These are phyloP conservation scores for Halcyon chelicuti DNA, from an alignment of 2,797 vertebrate species.

Conservation along the genomic window DNA sequence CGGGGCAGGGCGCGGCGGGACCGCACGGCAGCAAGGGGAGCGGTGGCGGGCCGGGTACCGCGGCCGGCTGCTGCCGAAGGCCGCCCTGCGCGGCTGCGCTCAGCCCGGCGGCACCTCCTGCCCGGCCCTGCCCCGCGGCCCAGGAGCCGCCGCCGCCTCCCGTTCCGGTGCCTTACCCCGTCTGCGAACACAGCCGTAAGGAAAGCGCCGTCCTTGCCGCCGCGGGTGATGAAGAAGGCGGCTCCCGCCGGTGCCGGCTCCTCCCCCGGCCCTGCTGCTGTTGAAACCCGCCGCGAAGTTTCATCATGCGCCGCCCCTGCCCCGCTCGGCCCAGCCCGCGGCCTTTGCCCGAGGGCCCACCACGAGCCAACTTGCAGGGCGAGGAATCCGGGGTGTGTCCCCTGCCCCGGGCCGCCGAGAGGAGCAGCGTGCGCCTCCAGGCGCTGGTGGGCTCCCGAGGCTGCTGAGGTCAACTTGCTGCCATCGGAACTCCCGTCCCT, in stretches of 20 bases:
- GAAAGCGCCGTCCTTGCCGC: fast-evolving
- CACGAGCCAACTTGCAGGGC: fast-evolving
- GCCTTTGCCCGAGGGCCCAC: no score
- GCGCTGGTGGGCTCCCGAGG: fast-evolving
- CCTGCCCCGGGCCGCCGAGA: fast-evolving
- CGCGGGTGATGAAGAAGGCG: background rate
- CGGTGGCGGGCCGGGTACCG: background rate
- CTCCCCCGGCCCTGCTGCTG: background rate
- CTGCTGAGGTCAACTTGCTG: fast-evolving
- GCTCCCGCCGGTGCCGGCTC: background rate
- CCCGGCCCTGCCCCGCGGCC: background rate
- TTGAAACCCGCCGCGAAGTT: conserved; percentile 43
- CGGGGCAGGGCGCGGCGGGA: background rate
- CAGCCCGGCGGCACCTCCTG: no score
- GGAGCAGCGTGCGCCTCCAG: fast-evolving
- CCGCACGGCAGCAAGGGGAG: background rate
- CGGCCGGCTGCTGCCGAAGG: no score
- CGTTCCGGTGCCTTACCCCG: background rate
- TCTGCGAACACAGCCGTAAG: background rate
- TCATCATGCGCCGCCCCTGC: conserved; percentile 22
- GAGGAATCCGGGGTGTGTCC: fast-evolving
- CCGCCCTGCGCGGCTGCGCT: background rate
- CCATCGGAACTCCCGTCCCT: fast-evolving
- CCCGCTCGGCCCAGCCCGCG: no score
- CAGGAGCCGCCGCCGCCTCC: background rate